Evolutionary conservation across 2,113 vertebrate genomes (phyloP).

Genomic region (Limnothrissa miodon): DNA sequence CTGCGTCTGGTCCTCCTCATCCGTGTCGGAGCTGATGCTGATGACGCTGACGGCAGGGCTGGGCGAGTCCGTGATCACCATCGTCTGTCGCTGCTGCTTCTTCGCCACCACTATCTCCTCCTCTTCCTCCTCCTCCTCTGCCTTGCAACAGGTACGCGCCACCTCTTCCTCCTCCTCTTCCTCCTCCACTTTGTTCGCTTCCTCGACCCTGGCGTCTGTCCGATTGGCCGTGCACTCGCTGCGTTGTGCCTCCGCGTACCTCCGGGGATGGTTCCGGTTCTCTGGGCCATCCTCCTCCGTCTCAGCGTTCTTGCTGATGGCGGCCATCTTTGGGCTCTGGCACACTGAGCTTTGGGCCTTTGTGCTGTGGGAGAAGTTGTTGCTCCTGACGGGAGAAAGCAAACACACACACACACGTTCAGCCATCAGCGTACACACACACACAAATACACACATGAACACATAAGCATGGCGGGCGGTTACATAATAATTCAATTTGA

Average conservation of each 20-base stretch:
- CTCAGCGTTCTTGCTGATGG: slow-evolving; percentile 74
- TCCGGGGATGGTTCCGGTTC: no score
- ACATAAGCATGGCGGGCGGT: not conserved
- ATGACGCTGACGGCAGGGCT: slow-evolving; percentile 92
- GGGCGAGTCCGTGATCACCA: slow-evolving; percentile 82
- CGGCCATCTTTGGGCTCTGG: slow-evolving; percentile 87
- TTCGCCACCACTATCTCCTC: slow-evolving; percentile 66
- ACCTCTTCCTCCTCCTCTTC: slow-evolving; percentile 64
- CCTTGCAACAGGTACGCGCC: slow-evolving; percentile 66
- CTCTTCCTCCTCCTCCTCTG: slow-evolving; percentile 65
- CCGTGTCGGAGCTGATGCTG: slow-evolving; percentile 94
- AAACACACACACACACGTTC: not conserved
- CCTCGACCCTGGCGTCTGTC: slow-evolving; percentile 59
- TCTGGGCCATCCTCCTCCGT: slow-evolving; percentile 56
- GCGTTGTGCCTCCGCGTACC: slow-evolving; percentile 75
- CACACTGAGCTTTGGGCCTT: slow-evolving; percentile 84
- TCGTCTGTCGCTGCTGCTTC: slow-evolving; percentile 83
- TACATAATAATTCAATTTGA: not conserved
- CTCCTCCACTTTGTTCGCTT: slow-evolving; percentile 60
- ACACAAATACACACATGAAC: not conserved
- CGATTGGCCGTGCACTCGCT: slow-evolving; percentile 60
- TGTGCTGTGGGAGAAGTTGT: slow-evolving; percentile 80
- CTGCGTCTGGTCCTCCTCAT: slow-evolving; percentile 76
- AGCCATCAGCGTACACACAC: not conserved
- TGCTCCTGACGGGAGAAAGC: slow-evolving; percentile 73